These are phyloP conservation scores for Spermophilus dauricus DNA, from an alignment of 2,113 vertebrate species.

Conservation along the genomic window DNA sequence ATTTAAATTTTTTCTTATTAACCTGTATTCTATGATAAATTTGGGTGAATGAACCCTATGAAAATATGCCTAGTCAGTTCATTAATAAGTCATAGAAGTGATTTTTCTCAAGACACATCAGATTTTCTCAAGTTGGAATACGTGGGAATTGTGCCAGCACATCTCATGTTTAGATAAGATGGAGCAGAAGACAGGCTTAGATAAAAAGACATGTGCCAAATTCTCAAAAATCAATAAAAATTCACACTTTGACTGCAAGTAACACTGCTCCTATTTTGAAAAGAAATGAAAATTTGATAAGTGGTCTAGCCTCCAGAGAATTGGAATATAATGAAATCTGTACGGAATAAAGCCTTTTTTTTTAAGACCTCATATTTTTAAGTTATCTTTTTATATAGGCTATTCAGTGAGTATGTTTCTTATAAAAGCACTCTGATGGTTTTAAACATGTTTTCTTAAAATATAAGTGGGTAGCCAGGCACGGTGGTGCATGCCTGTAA, in stretches of 20 bases:
- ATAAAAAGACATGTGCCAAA: not conserved
- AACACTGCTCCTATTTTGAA: constrained; percentile 34
- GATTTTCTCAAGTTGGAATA: constrained; percentile 37
- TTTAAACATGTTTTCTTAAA: not conserved
- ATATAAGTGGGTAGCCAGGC: too few relatives aligned
- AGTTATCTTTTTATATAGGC: constrained; percentile 17
- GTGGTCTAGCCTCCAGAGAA: constrained; percentile 7
- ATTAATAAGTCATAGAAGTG: constrained; percentile 67
- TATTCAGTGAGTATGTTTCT: not conserved
- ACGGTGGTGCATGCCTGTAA: too few relatives aligned
- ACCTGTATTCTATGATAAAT: constrained; percentile 64
- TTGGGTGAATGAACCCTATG: constrained; percentile 44
- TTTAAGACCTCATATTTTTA: not conserved
- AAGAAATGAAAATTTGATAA: constrained; percentile 1
- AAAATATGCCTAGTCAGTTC: constrained; percentile 62
- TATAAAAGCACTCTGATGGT: not conserved
- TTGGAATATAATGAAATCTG: constrained; percentile 27
- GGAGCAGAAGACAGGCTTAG: not conserved
- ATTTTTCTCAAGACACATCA: constrained; percentile 66
- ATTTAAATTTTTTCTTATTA: constrained; percentile 47
- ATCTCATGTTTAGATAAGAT: not conserved
- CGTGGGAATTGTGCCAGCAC: not conserved
- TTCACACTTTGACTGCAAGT: constrained; percentile 5
- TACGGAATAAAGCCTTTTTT: constrained; percentile 39
- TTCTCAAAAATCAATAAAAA: constrained; percentile 51